Conservation (phyloP, 2,113 vertebrate species). For the Melanerpes aurifrons region DNA sequence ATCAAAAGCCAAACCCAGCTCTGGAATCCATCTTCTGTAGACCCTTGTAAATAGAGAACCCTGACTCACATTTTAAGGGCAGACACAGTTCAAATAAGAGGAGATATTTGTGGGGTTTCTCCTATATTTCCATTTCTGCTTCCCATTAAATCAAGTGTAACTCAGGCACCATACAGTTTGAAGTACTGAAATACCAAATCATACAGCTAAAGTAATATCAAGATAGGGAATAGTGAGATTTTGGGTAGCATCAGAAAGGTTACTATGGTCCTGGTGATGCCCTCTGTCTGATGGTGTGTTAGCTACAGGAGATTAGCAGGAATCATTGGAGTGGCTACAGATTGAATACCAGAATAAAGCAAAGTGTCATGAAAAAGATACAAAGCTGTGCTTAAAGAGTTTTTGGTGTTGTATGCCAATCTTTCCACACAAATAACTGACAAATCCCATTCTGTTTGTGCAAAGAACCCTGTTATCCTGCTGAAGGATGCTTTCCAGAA, state of each 20-base stretch:
- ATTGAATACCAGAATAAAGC: not conserved
- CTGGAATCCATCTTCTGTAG: not conserved
- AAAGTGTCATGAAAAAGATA: not conserved
- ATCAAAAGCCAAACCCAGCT: not conserved
- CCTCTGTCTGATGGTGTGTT: not conserved
- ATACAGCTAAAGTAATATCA: not conserved
- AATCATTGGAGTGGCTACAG: not conserved
- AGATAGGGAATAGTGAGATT: not conserved
- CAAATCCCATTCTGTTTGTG: not conserved
- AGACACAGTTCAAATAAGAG: not conserved
- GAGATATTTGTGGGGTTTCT: not conserved
- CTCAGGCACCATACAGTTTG: not conserved
- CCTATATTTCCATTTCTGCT: not conserved
- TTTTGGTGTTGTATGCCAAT: not conserved
- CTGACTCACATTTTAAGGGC: not conserved
- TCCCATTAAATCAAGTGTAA: not conserved
- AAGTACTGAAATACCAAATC: not conserved
- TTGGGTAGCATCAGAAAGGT: not conserved
- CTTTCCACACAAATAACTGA: not conserved
- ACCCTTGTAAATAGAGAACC: not conserved
- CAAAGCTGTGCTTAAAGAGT: not conserved
- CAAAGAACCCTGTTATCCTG: not conserved
- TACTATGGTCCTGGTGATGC: not conserved
- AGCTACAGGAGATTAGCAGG: not conserved
- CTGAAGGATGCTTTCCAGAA: not conserved